Base-by-base conservation (phyloP, 2,113 vertebrate genomes). In the Dissostichus mawsoni region DNA sequence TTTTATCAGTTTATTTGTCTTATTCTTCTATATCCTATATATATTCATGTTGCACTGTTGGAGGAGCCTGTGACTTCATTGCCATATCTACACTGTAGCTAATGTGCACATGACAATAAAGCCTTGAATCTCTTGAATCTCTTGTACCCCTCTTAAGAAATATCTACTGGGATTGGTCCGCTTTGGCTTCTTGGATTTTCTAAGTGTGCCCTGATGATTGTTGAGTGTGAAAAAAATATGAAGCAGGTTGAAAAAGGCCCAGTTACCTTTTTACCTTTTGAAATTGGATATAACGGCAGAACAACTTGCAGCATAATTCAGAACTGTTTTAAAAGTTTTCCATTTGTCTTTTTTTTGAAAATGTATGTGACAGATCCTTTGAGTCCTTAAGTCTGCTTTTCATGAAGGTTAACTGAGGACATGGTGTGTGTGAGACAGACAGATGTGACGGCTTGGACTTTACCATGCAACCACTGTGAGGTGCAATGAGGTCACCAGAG, bases 321-420 rank as follows among this genome's bases (percentile, higher is more conserved):
- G 36, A 41, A 41, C 8, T 41, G 36, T 41, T 41, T 41, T 7
- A 41, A 41, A 41, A 41, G 9, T 64, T 13, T 59, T 59, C 57
- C 13, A 10, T 9, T 57, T 6, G 12, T 17, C 8, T 41, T 1
- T 45, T 50, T 52, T 44, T 74, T 16, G 16, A 48, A 67, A 59
- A 68, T 16, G 8, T 11, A 14, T 36, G 50, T 66, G 71, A 55
- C 33, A 14, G 41, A 56, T 4, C 25, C 14, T 20, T 53, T 70
- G 36, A 12, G 68, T 74, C 16, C 20, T 17, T 12, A 16, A 44
- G 59, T 41, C 62, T 66, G 36, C n/a, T 63, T 80, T 76, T 52
- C 51, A n/a, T 11, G 13, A 47, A 65, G 80, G 74, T 87, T 70
- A 92, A 64, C 78, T 74, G 63, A 86, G 88, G 90, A 88, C 87